Evolutionary conservation across 2,888 invertebrate species (phyloP).

Genomic region (Ennomos fuscantarius): DNA sequence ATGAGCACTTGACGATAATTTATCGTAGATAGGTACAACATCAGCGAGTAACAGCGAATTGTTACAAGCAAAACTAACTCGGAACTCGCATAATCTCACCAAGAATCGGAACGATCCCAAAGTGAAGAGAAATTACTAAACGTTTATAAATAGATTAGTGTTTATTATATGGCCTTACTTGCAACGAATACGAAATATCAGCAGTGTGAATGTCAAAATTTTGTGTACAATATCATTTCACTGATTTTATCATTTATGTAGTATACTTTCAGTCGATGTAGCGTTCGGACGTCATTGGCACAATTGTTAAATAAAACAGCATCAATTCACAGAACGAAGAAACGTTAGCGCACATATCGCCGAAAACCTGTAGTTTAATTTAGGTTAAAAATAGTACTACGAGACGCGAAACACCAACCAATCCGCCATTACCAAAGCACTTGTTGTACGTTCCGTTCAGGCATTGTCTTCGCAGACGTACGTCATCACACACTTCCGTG

Average conservation of each 20-base stretch:
- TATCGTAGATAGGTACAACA: conserved; percentile 56
- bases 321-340: conserved; percentile 80
- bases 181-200: conserved; percentile 84
- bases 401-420: conserved; percentile 83
- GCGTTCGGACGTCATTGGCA: conserved; percentile 80
- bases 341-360: conserved; percentile 85
- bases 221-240: conserved; percentile 84
- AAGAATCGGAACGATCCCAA: conserved; percentile 79
- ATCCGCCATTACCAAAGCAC: conserved; percentile 84
- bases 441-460: conserved; percentile 71
- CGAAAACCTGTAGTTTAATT: conserved; percentile 85
- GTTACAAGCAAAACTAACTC: conserved; percentile 77
- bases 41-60: conserved; percentile 71
- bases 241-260: conserved; percentile 74
- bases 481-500: conserved; percentile 73
- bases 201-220: conserved; percentile 85
- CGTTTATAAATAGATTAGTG: conserved; percentile 85
- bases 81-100: conserved; percentile 80
- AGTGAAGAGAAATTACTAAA: conserved; percentile 84
- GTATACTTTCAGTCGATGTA: conserved; percentile 76
- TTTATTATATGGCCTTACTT: conserved; percentile 85
- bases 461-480: conserved; percentile 67
- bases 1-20: conserved; percentile 63
- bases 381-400: conserved; percentile 86
- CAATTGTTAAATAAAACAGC: conserved; percentile 79